These are phyloP conservation scores for Pogonophryne albipinna DNA, from an alignment of 2,797 vertebrate genomes.

Conservation along the genomic window DNA sequence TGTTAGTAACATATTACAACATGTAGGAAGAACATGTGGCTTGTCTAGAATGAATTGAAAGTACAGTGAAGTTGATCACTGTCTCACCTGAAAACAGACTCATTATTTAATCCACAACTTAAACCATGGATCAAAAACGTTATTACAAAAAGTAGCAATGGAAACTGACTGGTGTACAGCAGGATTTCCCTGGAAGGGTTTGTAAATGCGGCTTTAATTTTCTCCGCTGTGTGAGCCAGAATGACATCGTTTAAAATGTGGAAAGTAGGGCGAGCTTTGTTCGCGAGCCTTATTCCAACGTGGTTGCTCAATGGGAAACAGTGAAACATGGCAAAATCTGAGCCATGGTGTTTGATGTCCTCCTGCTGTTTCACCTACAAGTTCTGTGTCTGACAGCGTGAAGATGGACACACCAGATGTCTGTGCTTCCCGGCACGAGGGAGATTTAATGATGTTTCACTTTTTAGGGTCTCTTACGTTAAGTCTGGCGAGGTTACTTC, in stretches of 20 bases:
- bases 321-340: conserved; percentile 64
- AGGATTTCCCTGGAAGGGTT: conserved; percentile 16
- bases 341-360: conserved; percentile 15
- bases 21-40: neutral
- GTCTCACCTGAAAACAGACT: neutral
- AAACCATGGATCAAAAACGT: neutral
- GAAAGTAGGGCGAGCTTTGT: conserved; percentile 63
- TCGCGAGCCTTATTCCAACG: conserved; percentile 46
- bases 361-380: conserved; percentile 25
- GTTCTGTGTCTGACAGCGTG: conserved; percentile 19
- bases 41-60: neutral
- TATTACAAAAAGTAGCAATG: neutral
- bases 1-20: neutral
- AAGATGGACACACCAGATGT: conserved; percentile 63
- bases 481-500: conserved; percentile 27
- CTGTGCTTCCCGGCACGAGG: conserved; percentile 19
- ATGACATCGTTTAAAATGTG: conserved; percentile 51
- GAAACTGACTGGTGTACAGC: conserved; percentile 9
- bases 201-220: conserved; percentile 22
- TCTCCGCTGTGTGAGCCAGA: neutral
- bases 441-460: conserved; percentile 51
- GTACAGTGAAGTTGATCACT: neutral
- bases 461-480: neutral
- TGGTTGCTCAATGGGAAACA: conserved; percentile 63
- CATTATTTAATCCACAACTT: neutral